phyloP scores from a whole-genome alignment of 2,888 invertebrate species.

The Leptinotarsa tumamoca region DNA sequence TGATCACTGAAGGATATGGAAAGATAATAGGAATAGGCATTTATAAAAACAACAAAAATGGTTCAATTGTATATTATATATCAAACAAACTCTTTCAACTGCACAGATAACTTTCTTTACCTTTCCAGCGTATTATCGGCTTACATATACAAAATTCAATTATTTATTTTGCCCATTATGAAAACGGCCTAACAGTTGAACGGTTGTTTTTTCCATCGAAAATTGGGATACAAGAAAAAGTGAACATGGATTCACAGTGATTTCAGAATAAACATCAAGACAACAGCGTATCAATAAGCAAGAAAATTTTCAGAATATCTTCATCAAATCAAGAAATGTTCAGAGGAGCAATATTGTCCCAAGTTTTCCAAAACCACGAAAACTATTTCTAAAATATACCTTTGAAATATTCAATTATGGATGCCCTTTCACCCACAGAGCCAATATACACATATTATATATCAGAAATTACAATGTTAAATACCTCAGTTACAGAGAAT shows the following conservation, averaged over 20 bases:
- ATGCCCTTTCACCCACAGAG: conserved; percentile 65
- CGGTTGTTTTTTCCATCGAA: conserved; percentile 54
- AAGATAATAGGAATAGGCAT: background rate
- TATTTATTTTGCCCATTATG: conserved; percentile 53
- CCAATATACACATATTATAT: conserved; percentile 62
- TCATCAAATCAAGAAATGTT: conserved; percentile 31
- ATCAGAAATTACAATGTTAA: conserved; percentile 60
- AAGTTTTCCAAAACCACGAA: conserved; percentile 61
- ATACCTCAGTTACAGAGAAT: conserved; percentile 54
- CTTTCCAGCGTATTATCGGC: conserved; percentile 47
- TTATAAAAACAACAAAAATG: conserved; percentile 47
- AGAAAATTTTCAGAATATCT: conserved; percentile 6
- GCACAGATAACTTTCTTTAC: conserved; percentile 51
- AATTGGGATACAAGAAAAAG: conserved; percentile 56
- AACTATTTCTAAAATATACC: conserved; percentile 57
- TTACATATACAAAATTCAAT: conserved; percentile 51
- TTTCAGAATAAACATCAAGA: conserved; percentile 61
- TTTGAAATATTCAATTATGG: conserved; percentile 52
- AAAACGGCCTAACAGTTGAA: conserved; percentile 61
- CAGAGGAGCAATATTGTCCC: conserved; percentile 57
- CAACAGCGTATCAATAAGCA: conserved; percentile 51
- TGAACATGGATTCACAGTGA: conserved; percentile 57
- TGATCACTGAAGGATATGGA: background rate
- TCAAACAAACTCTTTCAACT: conserved; percentile 61
- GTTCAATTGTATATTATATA: conserved; percentile 60